A percentile compares a stretch with the other conserved stretches of the same genome.
Evolutionary conservation across 2,888 invertebrate genomes (phyloP).

Genomic region (Drosophila histrio): DNA sequence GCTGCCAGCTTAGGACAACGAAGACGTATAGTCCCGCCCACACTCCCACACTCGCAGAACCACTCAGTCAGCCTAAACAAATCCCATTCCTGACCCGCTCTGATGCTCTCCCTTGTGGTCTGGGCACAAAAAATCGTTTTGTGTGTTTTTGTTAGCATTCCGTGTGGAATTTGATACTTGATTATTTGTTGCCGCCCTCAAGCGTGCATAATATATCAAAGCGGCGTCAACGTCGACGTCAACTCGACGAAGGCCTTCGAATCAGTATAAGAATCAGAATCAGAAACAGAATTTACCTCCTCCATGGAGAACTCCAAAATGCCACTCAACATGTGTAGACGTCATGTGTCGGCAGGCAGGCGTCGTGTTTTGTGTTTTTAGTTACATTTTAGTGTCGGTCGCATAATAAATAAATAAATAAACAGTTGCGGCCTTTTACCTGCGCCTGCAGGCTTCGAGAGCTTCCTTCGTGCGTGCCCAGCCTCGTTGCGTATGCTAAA

Average conservation of each 20-base stretch:
- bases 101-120: conserved; percentile 44
- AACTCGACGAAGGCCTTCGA: conserved; percentile 35
- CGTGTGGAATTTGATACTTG: conserved; percentile 79
- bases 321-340: conserved; percentile 69
- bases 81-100: conserved; percentile 20
- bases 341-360: conserved; percentile 56
- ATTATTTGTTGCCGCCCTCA: conserved; percentile 79
- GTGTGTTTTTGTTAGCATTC: conserved; percentile 75
- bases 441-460: conserved; percentile 44
- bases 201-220: conserved; percentile 81
- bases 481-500: conserved; percentile 70
- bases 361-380: conserved; percentile 58
- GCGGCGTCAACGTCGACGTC: conserved; percentile 70
- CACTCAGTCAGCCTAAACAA: conserved; percentile 14
- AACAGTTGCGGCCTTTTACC: conserved; percentile 65
- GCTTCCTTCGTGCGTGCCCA: conserved; percentile 51
- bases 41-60: neutral
- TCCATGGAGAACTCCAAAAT: conserved; percentile 4
- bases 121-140: conserved; percentile 57
- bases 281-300: conserved; percentile 1
- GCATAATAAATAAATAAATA: conserved; percentile 76
- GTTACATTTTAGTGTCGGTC: conserved; percentile 78
- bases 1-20: conserved; percentile 62
- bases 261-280: conserved; percentile 22
- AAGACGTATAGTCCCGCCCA: conserved; percentile 1